These are phyloP conservation scores for Cetonia aurata DNA, from an alignment of 2,888 invertebrate species.

Conservation along the genomic window DNA sequence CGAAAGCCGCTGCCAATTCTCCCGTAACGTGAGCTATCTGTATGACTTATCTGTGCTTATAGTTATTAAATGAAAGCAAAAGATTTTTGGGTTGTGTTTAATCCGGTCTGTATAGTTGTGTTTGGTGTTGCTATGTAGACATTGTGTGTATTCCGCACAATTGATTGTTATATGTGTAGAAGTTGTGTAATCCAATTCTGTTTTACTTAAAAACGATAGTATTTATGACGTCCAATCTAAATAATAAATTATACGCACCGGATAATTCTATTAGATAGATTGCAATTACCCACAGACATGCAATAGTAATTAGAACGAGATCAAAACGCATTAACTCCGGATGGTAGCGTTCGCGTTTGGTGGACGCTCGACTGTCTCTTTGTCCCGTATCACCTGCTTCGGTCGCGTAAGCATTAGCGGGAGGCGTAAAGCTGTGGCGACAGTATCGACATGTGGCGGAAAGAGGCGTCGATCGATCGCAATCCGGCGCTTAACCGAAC, in stretches of 20 bases:
- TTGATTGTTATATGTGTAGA: no score
- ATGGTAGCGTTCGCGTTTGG: background rate
- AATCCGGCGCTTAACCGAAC: constrained; percentile 13
- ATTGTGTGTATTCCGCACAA: no score
- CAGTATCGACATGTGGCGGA: background rate
- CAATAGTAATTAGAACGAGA: constrained; percentile 9
- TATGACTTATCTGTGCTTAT: no score
- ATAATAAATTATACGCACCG: background rate
- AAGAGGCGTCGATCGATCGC: constrained; percentile 26
- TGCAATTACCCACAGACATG: constrained; percentile 1
- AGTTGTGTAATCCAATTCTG: no score
- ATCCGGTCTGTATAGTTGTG: no score
- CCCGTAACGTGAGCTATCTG: no score
- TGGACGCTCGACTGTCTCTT: background rate
- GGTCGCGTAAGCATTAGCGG: background rate
- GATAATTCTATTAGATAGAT: background rate
- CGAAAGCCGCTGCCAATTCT: no score
- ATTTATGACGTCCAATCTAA: no score
- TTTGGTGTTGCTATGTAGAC: no score
- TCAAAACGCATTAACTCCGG: background rate
- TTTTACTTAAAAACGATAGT: no score
- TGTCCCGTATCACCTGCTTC: background rate
- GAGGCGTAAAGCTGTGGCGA: background rate
- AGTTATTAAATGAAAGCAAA: no score
- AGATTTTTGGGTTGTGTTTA: no score